Evolutionary conservation across 1,140 invertebrate species (phyloP).

Genomic region (Phenacoccus solenopsis): DNA sequence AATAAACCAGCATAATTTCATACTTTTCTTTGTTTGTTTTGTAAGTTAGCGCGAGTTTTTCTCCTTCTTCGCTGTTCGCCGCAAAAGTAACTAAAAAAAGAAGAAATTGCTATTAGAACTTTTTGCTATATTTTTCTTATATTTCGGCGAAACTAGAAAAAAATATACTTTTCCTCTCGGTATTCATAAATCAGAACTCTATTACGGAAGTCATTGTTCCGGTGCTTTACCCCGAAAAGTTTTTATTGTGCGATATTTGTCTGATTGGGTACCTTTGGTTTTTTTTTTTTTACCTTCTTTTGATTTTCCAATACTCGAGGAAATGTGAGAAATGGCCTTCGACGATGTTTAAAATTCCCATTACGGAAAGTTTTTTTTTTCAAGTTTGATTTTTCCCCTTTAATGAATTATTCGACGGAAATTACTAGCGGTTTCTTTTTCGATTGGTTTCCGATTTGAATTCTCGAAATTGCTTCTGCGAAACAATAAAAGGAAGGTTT

Average conservation of each 20-base stretch:
- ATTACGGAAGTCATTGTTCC: constrained; percentile 1
- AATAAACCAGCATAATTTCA: neutral
- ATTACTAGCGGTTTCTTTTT: too few relatives aligned
- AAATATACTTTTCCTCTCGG: neutral
- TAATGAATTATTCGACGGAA: too few relatives aligned
- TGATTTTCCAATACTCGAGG: neutral
- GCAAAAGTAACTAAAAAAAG: neutral
- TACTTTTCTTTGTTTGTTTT: neutral
- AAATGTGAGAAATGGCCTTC: neutral
- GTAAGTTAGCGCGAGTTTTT: too few relatives aligned
- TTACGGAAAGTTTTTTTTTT: neutral
- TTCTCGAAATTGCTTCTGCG: too few relatives aligned
- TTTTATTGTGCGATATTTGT: constrained; percentile 3
- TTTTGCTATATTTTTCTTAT: neutral
- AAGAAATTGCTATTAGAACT: constrained; percentile 2
- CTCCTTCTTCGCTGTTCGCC: neutral
- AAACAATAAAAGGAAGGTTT: too few relatives aligned
- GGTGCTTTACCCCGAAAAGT: neutral
- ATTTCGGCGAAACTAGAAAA: neutral
- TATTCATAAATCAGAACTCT: constrained; percentile 3
- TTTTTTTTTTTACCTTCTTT: neutral
- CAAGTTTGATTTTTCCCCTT: too few relatives aligned
- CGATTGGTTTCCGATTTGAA: too few relatives aligned
- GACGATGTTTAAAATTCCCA: neutral
- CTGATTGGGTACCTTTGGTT: neutral